These are phyloP conservation scores for Loris lydekkerianus DNA, from an alignment of 2,797 vertebrate genomes.

Conservation along the genomic window DNA sequence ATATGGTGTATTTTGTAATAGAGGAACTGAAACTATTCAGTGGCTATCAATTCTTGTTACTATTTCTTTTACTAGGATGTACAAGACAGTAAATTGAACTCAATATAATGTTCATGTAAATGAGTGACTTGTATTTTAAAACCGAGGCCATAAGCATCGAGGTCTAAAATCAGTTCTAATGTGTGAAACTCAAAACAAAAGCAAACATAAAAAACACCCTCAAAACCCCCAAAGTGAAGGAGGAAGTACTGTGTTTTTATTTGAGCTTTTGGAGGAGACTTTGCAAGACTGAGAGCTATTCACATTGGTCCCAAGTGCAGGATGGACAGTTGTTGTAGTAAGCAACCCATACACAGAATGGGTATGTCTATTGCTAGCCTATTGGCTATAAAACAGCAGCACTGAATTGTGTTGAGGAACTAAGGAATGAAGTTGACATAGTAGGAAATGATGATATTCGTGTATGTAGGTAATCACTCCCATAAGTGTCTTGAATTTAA, in stretches of 20 bases:
- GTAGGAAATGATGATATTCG: conserved; percentile 5
- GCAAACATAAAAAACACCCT: background rate
- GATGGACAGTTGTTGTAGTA: background rate
- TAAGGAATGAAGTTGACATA: background rate
- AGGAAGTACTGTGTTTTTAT: background rate
- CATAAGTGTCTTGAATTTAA: background rate
- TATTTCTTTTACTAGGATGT: conserved; percentile 34
- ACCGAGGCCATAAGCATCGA: background rate
- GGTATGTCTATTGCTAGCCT: background rate
- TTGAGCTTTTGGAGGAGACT: conserved; percentile 40
- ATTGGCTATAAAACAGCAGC: background rate
- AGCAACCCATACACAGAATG: background rate
- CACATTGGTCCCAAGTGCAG: background rate
- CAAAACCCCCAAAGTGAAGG: background rate
- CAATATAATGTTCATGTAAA: conserved; percentile 43
- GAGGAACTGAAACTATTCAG: background rate
- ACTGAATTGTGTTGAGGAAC: background rate
- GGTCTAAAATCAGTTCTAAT: conserved; percentile 6
- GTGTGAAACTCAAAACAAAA: background rate
- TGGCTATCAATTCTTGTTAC: conserved; percentile 47
- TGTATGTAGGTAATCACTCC: conserved; percentile 22
- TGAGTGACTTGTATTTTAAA: conserved; percentile 47
- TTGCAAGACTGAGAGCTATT: conserved; percentile 1
- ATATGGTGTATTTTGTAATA: conserved; percentile 59
- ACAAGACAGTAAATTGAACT: conserved; percentile 34